These are phyloP conservation scores for Schizothorax lantsangensis DNA, from an alignment of 2,797 vertebrate genomes.

Conservation along the genomic window DNA sequence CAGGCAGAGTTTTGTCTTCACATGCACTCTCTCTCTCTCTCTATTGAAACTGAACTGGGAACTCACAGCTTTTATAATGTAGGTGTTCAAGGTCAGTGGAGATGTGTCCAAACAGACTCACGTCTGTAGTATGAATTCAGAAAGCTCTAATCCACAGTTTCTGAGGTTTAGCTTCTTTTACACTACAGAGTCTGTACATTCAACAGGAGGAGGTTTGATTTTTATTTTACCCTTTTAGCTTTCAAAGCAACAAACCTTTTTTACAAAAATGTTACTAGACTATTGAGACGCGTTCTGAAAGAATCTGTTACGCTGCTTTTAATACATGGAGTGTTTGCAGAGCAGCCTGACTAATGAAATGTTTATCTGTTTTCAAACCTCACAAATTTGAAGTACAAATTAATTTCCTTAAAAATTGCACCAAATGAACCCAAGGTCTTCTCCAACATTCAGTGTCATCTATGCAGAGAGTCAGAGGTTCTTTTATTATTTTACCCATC, in stretches of 20 bases:
- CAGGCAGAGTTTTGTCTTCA: neutral
- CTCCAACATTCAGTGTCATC: constrained; percentile 3
- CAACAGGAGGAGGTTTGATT: neutral
- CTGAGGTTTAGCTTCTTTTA: neutral
- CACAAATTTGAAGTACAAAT: constrained; percentile 25
- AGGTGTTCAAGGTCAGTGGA: neutral
- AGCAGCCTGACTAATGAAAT: neutral
- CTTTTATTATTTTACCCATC: constrained; percentile 34
- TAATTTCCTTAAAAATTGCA: constrained; percentile 1
- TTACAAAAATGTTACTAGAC: neutral
- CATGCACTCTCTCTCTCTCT: neutral
- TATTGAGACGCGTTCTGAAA: neutral
- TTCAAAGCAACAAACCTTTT: neutral
- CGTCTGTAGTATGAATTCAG: neutral
- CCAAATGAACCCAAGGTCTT: neutral
- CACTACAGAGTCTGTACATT: neutral
- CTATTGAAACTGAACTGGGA: neutral
- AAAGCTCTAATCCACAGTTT: neutral
- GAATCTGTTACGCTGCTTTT: neutral
- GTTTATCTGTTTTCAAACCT: constrained; percentile 8
- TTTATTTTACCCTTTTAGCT: neutral
- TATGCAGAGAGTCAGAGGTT: constrained; percentile 2
- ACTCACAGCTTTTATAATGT: neutral
- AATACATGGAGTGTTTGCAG: neutral
- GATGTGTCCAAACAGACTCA: neutral